Conservation (phyloP, 2,113 vertebrate species). For the Geococcyx californianus region DNA sequence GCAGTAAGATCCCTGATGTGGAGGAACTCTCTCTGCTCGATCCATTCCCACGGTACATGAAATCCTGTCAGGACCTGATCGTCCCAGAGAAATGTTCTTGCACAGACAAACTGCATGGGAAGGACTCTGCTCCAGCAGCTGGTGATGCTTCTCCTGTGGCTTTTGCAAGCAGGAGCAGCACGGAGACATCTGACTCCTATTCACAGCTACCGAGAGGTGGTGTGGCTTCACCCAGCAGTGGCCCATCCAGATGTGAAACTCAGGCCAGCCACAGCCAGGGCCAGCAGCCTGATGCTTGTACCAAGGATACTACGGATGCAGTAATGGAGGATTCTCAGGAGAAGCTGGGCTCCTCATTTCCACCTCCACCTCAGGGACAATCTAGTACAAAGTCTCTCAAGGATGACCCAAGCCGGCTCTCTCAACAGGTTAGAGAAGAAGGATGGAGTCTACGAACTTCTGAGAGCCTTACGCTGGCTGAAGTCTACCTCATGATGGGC, state of each 20-base stretch:
- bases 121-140: slow-evolving; percentile 6
- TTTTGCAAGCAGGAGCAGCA: not conserved
- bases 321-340: slow-evolving; percentile 73
- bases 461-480: slow-evolving; percentile 93
- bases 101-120: slow-evolving; percentile 28
- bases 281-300: slow-evolving; percentile 64
- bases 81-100: slow-evolving; percentile 76
- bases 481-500: slow-evolving; percentile 99
- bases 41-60: slow-evolving; percentile 80
- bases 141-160: slow-evolving; percentile 33
- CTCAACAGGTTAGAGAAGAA: slow-evolving; percentile 88
- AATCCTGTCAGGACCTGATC: slow-evolving; percentile 80
- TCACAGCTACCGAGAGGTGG: not conserved
- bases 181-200: slow-evolving; percentile 27
- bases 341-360: slow-evolving; percentile 64
- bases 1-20: slow-evolving; percentile 69
- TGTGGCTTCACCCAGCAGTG: not conserved
- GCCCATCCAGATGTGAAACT: slow-evolving; percentile 8
- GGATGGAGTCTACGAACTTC: slow-evolving; percentile 90
- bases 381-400: slow-evolving; percentile 65
- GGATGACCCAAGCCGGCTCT: slow-evolving; percentile 74
- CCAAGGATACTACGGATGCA: slow-evolving; percentile 65
- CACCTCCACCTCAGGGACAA: slow-evolving; percentile 70
- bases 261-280: slow-evolving; percentile 38
- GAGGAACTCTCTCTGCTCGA: slow-evolving; percentile 81